Evolutionary conservation across 2,113 vertebrate genomes (phyloP), one percentile per base, ranked within the genome.

Genomic region (Oreocharis arfaki): DNA sequence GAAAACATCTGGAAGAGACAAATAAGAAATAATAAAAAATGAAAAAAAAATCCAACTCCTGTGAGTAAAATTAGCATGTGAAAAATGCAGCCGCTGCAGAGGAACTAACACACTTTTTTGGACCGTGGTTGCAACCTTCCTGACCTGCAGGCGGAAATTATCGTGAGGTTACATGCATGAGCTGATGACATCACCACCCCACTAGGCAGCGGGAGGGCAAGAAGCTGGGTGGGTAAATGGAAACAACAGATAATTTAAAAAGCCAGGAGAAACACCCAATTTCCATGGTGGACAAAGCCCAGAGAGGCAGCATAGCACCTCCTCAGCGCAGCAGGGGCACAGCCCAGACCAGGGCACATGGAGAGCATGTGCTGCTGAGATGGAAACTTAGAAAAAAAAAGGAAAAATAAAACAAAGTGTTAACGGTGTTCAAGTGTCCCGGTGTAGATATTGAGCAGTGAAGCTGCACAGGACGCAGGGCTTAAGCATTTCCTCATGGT

Each of bases 1-100:
- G 98, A 98, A 98, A 98, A 98, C 98, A 98, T 98, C 98, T 98
- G 98, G 98, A 98, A 98, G 97, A 98, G 97, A 98, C 97, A 98
- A 98, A 98, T 97, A 98, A 97, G 97, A 97, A 97, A 97, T 97
- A 98, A 98, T 96, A 98, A 98, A 96, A 97, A 97, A 96, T 63
- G 42, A 41, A 85, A 96, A 95, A 97, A 93, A 84, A 85, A 81
- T 17, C 60, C 49, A 97, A 97, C 94, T 97, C 96, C 95, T 96
- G 89, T 9, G 75, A 96, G 94, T 96, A 97, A 98, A 97, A 98
- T 98, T 98, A 98, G 97, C 97, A 98, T 98, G 96, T 97, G 95
- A 92, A 96, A 98, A 97, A 97, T 20, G 74, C 94, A 96, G 95
- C 53, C 70, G 11, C 93, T 96, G 95, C 95, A 86, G 88, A 93